Evolutionary conservation across 2,113 vertebrate species (phyloP), one percentile per base, ranked within the genome.

Genomic region (Gopherus evgoodei): DNA sequence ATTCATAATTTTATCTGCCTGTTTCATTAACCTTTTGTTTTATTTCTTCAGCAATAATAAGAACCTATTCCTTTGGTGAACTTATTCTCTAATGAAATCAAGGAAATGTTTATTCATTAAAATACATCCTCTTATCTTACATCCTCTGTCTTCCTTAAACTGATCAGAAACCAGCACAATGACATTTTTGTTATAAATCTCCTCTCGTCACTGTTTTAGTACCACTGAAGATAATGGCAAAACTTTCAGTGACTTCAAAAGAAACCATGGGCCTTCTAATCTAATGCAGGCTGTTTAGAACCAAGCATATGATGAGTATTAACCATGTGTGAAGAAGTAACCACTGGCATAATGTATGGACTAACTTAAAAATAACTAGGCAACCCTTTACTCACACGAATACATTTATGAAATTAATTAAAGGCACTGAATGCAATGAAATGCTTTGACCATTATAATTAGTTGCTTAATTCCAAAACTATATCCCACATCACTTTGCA

Each of bases 211-310:
- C 38, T 86, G 3, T 81, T 94, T 80, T 84, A 25, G 5, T 31
- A 29, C 1, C 83, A 27, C 3, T 76, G 56, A 72, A 94, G 81
- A 87, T 31, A 1, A 0, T 7, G n/a, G 2, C 0, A 1, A 6
- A 0, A 0, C 81, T 57, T 16, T 1, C 69, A 86, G 13, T 8
- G 86, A 91, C 76, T 53, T 42, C 24, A 53, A 65, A 31, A 35
- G 29, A 31, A 65, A 14, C 13, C 31, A 65, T 35, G 5, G 29
- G 59, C 13, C 25, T 65, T 35, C 35, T 65, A 65, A 65, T 29
- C 31, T 65, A 65, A 35, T 65, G 59, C 13, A 35, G 59, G 59
- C 12, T 65, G 29, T 65, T 65, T 65, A 65, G 29, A 17, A 35
- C 17, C 13, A 35, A n/a, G 16, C 17, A 65, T 35, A 35, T 65